These are phyloP conservation scores for Oryzias curvinotus DNA, from an alignment of 2,113 vertebrate species.

Conservation along the genomic window DNA sequence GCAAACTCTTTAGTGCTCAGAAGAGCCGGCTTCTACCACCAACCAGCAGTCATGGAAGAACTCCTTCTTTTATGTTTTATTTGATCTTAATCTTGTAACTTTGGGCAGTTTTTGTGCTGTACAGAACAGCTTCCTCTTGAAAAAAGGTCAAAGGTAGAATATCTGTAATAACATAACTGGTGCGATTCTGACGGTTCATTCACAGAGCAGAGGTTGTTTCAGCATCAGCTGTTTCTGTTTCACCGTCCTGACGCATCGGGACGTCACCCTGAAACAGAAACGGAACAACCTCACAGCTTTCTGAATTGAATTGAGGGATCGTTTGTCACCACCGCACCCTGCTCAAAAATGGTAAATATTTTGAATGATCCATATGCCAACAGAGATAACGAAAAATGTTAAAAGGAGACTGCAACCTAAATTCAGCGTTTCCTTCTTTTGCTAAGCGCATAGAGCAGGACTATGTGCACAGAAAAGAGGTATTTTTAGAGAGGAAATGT, in stretches of 20 bases:
- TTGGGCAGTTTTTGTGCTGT: background rate
- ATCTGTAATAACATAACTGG: constrained; percentile 14
- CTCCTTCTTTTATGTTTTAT: too few species aligned
- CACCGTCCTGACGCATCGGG: background rate
- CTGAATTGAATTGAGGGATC: background rate
- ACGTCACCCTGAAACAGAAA: constrained; percentile 15
- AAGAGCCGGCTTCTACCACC: too few species aligned
- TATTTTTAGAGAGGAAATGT: constrained; percentile 36
- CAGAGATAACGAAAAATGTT: too few species aligned
- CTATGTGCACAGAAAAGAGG: too few species aligned
- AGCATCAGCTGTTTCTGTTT: constrained; percentile 3
- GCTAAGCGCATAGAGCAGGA: too few species aligned
- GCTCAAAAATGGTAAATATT: background rate
- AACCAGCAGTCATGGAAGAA: too few species aligned
- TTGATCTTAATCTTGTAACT: too few species aligned
- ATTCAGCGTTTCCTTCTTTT: too few species aligned
- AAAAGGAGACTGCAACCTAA: too few species aligned
- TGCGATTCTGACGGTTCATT: constrained; percentile 1
- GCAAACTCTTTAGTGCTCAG: too few species aligned
- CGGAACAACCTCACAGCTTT: background rate
- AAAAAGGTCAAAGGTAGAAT: constrained; percentile 13
- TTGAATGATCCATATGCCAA: too few species aligned
- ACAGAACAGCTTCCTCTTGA: background rate
- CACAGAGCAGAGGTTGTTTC: background rate
- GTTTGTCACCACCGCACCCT: background rate